Percentiles rank a stretch among this genome's conserved stretches.
Evolutionary conservation across 2,113 vertebrate species (phyloP).

Genomic region (Tyrannus savana): DNA sequence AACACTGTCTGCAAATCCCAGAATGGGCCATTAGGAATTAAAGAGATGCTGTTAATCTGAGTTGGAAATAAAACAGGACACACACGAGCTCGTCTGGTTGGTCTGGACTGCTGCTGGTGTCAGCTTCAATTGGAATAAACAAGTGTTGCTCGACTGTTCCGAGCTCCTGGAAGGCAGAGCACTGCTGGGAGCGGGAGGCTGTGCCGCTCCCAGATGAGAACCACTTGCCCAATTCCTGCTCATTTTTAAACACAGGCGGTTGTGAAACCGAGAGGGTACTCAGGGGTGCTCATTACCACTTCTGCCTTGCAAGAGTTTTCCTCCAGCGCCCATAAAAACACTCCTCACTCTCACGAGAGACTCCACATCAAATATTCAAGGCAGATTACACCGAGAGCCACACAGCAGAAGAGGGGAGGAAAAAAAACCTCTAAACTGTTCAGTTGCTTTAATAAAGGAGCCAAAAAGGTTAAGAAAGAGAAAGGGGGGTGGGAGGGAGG

Average conservation of each 20-base stretch:
- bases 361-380: slow-evolving; percentile 52
- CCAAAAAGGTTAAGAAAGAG: not conserved
- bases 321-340: slow-evolving; percentile 29
- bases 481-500: not conserved
- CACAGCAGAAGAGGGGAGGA: not conserved
- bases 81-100: not conserved
- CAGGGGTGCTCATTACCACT: slow-evolving; percentile 67
- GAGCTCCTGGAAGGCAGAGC: not conserved
- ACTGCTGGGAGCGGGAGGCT: not conserved
- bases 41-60: not conserved
- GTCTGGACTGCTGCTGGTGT: not conserved
- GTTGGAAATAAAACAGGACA: slow-evolving; percentile 13
- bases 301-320: slow-evolving; percentile 3
- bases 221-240: slow-evolving; percentile 51
- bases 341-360: not conserved
- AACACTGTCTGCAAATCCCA: not conserved
- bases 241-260: not conserved
- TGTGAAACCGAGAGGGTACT: slow-evolving; percentile 27
- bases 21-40: not conserved
- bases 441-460: slow-evolving; percentile 47
- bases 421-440: not conserved
- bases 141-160: not conserved
- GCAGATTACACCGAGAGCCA: slow-evolving; percentile 20
- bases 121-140: slow-evolving; percentile 54
- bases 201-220: not conserved